Evolutionary conservation across 2,113 vertebrate species (phyloP), one percentile per base, ranked within the genome.

Genomic region (Tricholaema leucomelas): DNA sequence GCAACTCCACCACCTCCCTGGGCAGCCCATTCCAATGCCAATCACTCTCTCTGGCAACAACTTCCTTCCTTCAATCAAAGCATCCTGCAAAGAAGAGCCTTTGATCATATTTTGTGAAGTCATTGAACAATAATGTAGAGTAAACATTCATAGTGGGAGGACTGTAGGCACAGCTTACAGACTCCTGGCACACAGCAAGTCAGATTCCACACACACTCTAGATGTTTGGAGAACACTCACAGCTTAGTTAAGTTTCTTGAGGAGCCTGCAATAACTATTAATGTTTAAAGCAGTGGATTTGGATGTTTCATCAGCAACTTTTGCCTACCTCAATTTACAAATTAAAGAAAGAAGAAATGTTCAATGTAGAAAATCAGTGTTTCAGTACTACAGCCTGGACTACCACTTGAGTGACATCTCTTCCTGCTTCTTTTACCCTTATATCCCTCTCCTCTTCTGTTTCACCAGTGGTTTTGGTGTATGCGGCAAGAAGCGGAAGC

Each of bases 401-500:
- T 59, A 30, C 27, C 46, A 27, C 17, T 65, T 75, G 18, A 31
- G 73, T 8, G 44, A 58, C 0, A 0, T 56, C 16, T 75, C 92
- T 58, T 44, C 24, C 18, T 58, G 2, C 13, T 88, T 88, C 64
- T 65, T 90, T 38, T 40, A 64, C n/a, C 18, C 42, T 85, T 78
- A 44, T 2, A n/a, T 1, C 5, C 10, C 5, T 63, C 17, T 74
- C 24, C 21, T 59, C 33, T 87, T 78, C 70, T 90, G 13, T 85
- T 89, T 94, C 72, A 50, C 80, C 94, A 90, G 91, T 81, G 27
- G 63, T 78, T 94, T 91, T 65, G 82, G 23, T 69, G 89, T 48
- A 64, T 85, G 83, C 67, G 75, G 86, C 81, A 91, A 92, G 95
- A 96, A 93, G 90, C 31, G 9, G 71, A 97, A 95, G 88, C 75